Conservation (phyloP, 2,888 invertebrate genomes). For the Euphydryas editha region DNA sequence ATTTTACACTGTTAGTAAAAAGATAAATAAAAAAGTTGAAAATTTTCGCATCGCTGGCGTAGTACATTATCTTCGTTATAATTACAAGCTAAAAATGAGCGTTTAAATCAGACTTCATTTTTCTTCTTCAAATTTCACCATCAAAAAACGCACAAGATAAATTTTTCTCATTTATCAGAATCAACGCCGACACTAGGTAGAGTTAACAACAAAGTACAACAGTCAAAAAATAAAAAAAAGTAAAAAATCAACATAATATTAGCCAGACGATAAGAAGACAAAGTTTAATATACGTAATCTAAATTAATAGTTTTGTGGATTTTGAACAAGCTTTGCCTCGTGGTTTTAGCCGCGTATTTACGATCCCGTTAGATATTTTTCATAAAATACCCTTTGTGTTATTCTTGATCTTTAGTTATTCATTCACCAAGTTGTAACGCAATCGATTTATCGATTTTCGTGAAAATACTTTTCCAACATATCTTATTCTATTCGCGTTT, state of each 20-base stretch:
- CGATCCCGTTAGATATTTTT: too few relatives aligned
- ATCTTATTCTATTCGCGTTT: too few relatives aligned
- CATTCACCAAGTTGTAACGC: too few relatives aligned
- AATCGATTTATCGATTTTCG: too few relatives aligned
- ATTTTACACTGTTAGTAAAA: neutral
- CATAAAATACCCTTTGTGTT: too few relatives aligned
- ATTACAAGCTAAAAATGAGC: neutral
- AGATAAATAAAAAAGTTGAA: neutral
- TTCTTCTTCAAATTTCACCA: conserved; percentile 19
- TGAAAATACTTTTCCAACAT: too few relatives aligned
- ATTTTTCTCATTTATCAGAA: conserved; percentile 35
- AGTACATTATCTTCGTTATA: conserved; percentile 1
- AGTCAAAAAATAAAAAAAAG: neutral
- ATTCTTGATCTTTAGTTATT: too few relatives aligned
- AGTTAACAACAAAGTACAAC: conserved; percentile 12
- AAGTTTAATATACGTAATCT: too few relatives aligned
- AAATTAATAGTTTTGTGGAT: too few relatives aligned
- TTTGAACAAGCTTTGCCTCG: neutral
- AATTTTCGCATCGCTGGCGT: neutral
- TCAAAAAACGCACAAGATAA: conserved; percentile 33
- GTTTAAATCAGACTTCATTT: conserved; percentile 16
- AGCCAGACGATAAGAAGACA: too few relatives aligned
- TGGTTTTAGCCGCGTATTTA: too few relatives aligned
- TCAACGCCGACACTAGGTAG: conserved; percentile 29
- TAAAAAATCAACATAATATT: too few relatives aligned